Conservation (phyloP, 2,888 invertebrate genomes). For the Laothoe populi region DNA sequence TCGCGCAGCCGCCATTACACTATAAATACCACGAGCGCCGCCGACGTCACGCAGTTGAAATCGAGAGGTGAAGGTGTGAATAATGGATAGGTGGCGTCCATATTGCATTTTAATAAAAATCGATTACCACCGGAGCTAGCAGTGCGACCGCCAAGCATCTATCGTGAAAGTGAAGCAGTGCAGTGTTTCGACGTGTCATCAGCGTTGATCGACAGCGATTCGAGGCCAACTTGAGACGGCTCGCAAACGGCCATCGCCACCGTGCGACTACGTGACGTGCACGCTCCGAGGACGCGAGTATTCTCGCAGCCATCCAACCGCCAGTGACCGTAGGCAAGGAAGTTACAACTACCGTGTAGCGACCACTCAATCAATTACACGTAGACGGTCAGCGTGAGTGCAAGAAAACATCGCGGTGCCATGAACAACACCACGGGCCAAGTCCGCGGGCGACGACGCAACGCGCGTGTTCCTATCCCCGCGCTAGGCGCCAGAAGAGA, state of each 20-base stretch:
- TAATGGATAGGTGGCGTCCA: conserved; percentile 82
- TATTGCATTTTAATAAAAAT: conserved; percentile 72
- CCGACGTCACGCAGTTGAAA: conserved; percentile 80
- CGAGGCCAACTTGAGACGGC: conserved; percentile 59
- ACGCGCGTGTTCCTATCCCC: conserved; percentile 53
- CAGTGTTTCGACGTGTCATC: conserved; percentile 83
- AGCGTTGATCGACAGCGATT: conserved; percentile 76
- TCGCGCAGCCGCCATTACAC: conserved; percentile 73
- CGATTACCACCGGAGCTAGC: conserved; percentile 81
- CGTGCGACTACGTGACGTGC: conserved; percentile 20
- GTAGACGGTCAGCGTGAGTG: conserved; percentile 43
- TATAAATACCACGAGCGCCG: conserved; percentile 71
- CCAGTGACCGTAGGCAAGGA: conserved; percentile 22
- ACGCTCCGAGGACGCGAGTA: conserved; percentile 25
- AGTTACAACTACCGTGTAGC: conserved; percentile 36
- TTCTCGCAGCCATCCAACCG: conserved; percentile 23
- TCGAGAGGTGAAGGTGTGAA: conserved; percentile 81
- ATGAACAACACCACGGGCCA: conserved; percentile 63
- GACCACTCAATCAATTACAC: conserved; percentile 49
- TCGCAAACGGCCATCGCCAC: conserved; percentile 25
- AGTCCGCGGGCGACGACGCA: conserved; percentile 59
- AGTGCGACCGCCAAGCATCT: conserved; percentile 76
- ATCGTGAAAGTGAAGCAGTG: conserved; percentile 78
- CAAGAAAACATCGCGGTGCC: conserved; percentile 38
- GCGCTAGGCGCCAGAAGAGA: conserved; percentile 38